These are phyloP conservation scores for Aix galericulata DNA, from an alignment of 2,113 vertebrate genomes.

Conservation along the genomic window DNA sequence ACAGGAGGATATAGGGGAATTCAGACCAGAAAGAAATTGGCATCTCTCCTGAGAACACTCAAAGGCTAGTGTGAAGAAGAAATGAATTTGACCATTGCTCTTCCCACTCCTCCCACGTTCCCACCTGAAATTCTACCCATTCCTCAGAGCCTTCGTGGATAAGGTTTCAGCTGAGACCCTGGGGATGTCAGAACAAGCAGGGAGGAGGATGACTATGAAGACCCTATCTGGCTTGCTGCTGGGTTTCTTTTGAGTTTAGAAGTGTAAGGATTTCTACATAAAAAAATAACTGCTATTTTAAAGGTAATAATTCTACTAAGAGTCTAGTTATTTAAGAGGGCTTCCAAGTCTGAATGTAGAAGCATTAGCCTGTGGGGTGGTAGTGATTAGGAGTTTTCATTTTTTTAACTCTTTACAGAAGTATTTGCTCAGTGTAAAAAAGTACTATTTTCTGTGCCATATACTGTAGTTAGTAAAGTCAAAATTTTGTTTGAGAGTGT, in stretches of 20 bases:
- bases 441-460: fast-evolving
- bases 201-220: neutral
- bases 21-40: neutral
- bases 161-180: neutral
- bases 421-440: neutral
- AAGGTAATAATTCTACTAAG: neutral
- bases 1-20: neutral
- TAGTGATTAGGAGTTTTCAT: neutral
- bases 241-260: neutral
- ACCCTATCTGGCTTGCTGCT: neutral
- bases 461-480: neutral
- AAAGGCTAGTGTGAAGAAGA: neutral
- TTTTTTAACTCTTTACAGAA: neutral
- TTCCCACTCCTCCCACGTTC: neutral
- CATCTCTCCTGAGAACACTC: neutral
- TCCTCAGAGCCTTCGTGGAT: neutral
- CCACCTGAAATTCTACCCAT: neutral
- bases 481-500: neutral
- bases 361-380: neutral
- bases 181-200: neutral
- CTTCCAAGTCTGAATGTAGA: neutral
- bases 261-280: neutral
- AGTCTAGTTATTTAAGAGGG: neutral
- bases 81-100: neutral
- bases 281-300: neutral